Base-by-base conservation (phyloP, 2,797 vertebrate genomes). In the Aldrovandia affinis region DNA sequence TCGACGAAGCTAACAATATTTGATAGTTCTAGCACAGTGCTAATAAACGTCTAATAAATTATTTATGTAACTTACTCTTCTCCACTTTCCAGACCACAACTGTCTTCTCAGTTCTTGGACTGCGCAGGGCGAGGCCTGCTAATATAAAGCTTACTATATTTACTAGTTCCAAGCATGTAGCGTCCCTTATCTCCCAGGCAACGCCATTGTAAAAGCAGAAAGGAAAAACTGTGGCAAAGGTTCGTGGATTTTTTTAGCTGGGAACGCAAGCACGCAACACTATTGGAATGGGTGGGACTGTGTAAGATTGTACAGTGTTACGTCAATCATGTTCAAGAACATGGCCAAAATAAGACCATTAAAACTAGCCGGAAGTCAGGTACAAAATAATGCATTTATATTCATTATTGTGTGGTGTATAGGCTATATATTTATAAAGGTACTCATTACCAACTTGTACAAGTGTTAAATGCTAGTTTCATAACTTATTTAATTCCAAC, bases 181-280 rank as follows among this genome's bases (percentile, higher is more conserved):
- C 94, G 96, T 97, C 96, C 93, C 91, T 81, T 68, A 94, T 98
- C 94, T 88, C 96, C 97, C 93, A 94, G 96, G 97, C 90, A 93
- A 98, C 97, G 90, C 91, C 91, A 91, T 91, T 91, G 93, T 91
- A 91, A 92, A 86, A 81, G 88, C 90, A 90, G 91, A 91, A 90
- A 89, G 80, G 44, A 86, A 89, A 90, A 93, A 93, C 92, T 91
- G 93, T 95, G 94, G 92, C 94, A 92, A 93, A 92, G 90, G 90
- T 91, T 86, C 88, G 80, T 42, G 77, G 42, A 68, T 87, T 81
- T n/a, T n/a, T 85, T 83, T 28, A 30, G 52, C 36, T 6, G 25
- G 52, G n/a, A 42, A 33, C 14, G 28, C 78, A 25, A 52, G 57
- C 42, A 39, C 44, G 47, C 59, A 44, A 18, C 36, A 3, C 39